Evolutionary conservation across 2,113 vertebrate species (phyloP), one percentile per base, ranked within the genome.

Genomic region (Columba janthina): DNA sequence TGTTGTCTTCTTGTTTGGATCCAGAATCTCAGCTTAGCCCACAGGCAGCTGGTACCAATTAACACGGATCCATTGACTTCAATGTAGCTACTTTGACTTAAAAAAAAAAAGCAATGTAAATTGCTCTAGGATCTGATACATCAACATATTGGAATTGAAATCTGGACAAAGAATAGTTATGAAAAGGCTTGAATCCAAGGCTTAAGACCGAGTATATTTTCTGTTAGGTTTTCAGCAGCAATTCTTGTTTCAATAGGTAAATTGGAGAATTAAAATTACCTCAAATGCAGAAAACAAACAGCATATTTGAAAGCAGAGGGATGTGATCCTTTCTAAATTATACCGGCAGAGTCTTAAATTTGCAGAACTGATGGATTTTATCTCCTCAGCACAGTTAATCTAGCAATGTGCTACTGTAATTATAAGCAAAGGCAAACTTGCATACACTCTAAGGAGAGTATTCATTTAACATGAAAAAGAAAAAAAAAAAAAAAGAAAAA

Each of bases 401-500:
- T 93, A 64, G 96, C 70, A 92, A 88, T 62, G 73, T 69, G 81
- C 73, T 88, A 65, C 82, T 86, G 85, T 82, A 93, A 93, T 96
- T 93, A 85, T 53, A 77, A 95, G 11, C 65, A 54, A 89, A 93
- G 71, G 36, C 40, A 92, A 93, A 91, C 85, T 93, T 83, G 26
- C 12, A 46, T 36, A 46, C 15, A 46, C 86, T 84, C 65, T 82
- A 64, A 38, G 34, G 28, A 88, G 21, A 96, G 16, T 29, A 65
- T 34, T 77, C 78, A 67, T 70, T 79, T 65, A 64, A 78, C 32
- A 56, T 12, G 10, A 50, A 24, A 71, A 79, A 24, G 21, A 54
- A 58, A 42, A 64, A 50, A 44, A 76, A 65, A 81, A n/a, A 44
- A 7, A 44, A 17, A 7, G 7, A 44, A 44, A 46, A 44, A 20